These are phyloP conservation scores for Leptinotarsa texana DNA, from an alignment of 1,140 invertebrate species.

Conservation along the genomic window DNA sequence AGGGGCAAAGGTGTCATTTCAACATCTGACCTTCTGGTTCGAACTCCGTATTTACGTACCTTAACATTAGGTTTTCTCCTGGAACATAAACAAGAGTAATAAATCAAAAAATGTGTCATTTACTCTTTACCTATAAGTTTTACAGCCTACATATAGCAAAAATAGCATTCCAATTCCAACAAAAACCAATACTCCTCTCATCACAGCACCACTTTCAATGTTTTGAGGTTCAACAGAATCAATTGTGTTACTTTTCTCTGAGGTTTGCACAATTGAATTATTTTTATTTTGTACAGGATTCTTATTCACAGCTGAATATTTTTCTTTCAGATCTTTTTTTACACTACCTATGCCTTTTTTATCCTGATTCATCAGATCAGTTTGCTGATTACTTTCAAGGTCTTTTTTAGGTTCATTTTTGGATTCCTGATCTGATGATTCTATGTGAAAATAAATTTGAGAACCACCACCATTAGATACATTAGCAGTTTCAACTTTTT, in stretches of 20 bases:
- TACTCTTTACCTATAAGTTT: slow-evolving; percentile 57
- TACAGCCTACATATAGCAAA: slow-evolving; percentile 58
- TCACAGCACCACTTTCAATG: slow-evolving; percentile 53
- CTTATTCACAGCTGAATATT: background rate
- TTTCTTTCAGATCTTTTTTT: background rate
- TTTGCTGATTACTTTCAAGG: too few species aligned
- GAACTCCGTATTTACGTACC: slow-evolving; percentile 62
- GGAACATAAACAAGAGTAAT: slow-evolving; percentile 30
- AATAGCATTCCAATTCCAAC: slow-evolving; percentile 57
- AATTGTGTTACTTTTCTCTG: background rate
- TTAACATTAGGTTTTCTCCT: slow-evolving; percentile 53
- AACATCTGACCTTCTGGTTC: slow-evolving; percentile 61
- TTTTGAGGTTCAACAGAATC: slow-evolving; percentile 8
- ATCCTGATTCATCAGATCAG: too few species aligned
- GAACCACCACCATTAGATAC: too few species aligned
- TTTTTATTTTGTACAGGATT: background rate
- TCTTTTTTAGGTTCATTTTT: too few species aligned
- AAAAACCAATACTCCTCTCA: slow-evolving; percentile 60
- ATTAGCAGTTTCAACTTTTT: too few species aligned
- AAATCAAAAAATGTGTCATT: background rate
- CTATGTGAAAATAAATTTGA: too few species aligned
- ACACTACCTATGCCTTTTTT: background rate
- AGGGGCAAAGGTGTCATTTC: slow-evolving; percentile 64
- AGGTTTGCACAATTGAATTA: background rate
- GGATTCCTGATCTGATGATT: too few species aligned